A percentile compares a stretch with the other conserved stretches of the same genome.
These are phyloP conservation scores for Anguilla pacifica DNA, from an alignment of 2,797 vertebrate species.

Conservation along the genomic window DNA sequence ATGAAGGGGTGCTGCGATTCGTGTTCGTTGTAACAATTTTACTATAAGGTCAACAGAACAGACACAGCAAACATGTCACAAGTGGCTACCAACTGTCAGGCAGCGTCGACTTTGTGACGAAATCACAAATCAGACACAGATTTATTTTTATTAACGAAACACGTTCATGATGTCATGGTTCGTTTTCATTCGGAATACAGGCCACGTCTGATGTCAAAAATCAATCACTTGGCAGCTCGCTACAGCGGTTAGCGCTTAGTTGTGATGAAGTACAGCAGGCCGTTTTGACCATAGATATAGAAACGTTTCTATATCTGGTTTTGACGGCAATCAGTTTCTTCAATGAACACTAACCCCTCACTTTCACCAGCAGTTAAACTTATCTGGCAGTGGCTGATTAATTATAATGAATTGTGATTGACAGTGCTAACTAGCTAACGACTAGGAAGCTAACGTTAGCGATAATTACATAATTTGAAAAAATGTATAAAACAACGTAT, in stretches of 20 bases:
- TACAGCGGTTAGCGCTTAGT: not conserved
- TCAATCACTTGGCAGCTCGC: not conserved
- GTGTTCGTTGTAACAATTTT: no score
- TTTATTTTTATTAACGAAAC: not conserved
- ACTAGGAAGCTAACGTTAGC: not conserved
- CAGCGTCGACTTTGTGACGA: not conserved
- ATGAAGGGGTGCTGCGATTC: no score
- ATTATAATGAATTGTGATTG: not conserved
- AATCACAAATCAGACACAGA: not conserved
- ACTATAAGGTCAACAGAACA: no score
- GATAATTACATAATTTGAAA: no score
- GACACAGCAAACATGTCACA: no score
- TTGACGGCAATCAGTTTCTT: not conserved
- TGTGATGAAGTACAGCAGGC: no score
- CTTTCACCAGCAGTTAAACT: not conserved
- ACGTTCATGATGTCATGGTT: not conserved
- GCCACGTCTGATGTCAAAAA: not conserved
- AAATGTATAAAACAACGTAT: not conserved
- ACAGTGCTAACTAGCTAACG: not conserved
- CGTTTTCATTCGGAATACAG: not conserved
- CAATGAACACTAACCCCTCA: not conserved
- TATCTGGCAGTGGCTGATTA: not conserved
- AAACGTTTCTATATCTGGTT: not conserved
- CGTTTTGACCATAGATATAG: no score
- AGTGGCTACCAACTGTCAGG: not conserved